These are phyloP conservation scores for Aphelenchoides avenae DNA, from an alignment of 1,140 invertebrate species.

Conservation along the genomic window DNA sequence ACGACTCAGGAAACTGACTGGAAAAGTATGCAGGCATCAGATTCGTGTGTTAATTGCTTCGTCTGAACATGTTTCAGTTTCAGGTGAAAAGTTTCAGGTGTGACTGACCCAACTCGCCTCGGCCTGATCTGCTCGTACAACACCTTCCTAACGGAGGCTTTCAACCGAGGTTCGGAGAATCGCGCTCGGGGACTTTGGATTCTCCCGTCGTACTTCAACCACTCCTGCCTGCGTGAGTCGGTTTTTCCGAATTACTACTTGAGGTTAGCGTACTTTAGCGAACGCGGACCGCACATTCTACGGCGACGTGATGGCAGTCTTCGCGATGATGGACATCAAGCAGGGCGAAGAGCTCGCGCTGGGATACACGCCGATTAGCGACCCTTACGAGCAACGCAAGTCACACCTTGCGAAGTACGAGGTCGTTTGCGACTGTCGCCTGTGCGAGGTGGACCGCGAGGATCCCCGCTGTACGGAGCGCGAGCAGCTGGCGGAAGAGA, in stretches of 20 bases:
- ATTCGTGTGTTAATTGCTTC: background rate
- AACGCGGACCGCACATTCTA: conserved; percentile 6
- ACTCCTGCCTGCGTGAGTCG: conserved; percentile 5
- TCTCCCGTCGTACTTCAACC: conserved; percentile 3
- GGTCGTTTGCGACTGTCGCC: no score
- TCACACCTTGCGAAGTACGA: no score
- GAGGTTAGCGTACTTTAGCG: background rate
- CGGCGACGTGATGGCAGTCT: conserved; percentile 3
- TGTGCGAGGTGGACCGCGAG: no score
- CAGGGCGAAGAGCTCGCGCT: conserved; percentile 2
- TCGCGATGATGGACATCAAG: background rate
- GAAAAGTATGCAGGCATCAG: no score
- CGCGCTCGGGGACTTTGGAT: conserved; percentile 5
- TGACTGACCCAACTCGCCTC: background rate
- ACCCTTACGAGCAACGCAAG: no score
- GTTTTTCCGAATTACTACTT: no score
- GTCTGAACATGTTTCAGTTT: background rate
- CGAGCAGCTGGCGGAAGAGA: no score
- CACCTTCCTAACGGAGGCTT: no score
- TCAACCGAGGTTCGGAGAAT: no score
- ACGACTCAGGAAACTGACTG: no score
- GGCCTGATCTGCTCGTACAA: background rate
- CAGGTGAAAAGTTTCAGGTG: background rate
- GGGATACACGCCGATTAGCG: no score
- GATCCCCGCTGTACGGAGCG: no score